phyloP scores from a whole-genome alignment of 2,797 vertebrate species.

The Vespertilio murinus region DNA sequence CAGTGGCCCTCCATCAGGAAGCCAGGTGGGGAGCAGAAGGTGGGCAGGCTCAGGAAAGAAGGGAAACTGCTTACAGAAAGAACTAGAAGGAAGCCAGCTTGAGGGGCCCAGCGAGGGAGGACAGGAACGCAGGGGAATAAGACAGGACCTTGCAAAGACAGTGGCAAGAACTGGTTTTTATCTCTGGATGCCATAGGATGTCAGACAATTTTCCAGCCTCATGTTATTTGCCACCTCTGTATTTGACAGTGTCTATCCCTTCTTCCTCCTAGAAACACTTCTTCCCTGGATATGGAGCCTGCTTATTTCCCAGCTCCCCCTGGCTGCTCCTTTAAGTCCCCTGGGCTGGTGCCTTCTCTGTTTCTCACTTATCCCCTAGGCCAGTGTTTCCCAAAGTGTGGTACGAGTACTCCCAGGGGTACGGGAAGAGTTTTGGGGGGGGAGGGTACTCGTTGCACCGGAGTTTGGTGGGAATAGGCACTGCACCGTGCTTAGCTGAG shows the following conservation, averaged over 20 bases:
- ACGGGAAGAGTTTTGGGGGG: no score
- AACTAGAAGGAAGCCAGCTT: not conserved
- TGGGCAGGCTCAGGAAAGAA: not conserved
- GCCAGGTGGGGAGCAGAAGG: not conserved
- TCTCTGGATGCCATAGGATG: not conserved
- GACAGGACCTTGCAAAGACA: not conserved
- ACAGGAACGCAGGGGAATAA: not conserved
- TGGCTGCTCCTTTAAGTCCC: not conserved
- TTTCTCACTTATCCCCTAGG: not conserved
- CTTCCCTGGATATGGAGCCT: not conserved
- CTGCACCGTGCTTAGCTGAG: no score
- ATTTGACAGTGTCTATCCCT: not conserved
- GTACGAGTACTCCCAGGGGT: no score
- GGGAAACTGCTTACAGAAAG: not conserved
- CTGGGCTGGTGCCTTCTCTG: accelerated
- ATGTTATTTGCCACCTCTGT: not conserved
- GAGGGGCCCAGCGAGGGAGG: not conserved
- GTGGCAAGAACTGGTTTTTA: not conserved
- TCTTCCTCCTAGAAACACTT: not conserved
- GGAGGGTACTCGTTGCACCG: no score
- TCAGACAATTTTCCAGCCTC: not conserved
- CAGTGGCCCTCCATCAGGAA: not conserved
- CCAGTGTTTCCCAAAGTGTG: no score
- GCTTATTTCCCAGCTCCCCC: not conserved
- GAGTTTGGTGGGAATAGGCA: no score